Conservation (phyloP, 2,888 invertebrate species). For the Archips crataeganus region DNA sequence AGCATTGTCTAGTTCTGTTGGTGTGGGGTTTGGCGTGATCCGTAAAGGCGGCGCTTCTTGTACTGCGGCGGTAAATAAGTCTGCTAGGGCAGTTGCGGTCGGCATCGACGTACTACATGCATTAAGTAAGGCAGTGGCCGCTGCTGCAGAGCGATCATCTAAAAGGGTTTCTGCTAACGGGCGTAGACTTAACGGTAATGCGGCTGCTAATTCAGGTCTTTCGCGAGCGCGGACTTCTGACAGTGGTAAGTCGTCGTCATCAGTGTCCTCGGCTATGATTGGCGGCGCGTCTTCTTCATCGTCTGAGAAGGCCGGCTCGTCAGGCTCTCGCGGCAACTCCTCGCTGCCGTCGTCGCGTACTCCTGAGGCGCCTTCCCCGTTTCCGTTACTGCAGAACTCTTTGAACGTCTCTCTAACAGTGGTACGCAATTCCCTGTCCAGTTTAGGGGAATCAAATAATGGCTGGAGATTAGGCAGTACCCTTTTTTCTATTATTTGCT, state of each 20-base stretch:
- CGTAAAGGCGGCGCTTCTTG: conserved; percentile 83
- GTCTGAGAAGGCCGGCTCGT: conserved; percentile 93
- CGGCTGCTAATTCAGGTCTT: conserved; percentile 85
- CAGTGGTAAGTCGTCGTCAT: conserved; percentile 91
- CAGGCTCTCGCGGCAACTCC: conserved; percentile 79
- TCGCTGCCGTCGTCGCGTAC: conserved; percentile 76
- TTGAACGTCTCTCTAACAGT: conserved; percentile 96
- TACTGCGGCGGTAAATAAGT: conserved; percentile 76
- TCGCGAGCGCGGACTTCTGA: conserved; percentile 91
- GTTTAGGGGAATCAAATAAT: conserved; percentile 94
- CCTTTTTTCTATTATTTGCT: conserved; percentile 95
- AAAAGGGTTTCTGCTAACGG: conserved; percentile 78
- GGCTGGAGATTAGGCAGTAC: conserved; percentile 95
- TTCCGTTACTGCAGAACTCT: conserved; percentile 91
- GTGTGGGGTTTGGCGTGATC: conserved; percentile 79
- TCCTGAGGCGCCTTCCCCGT: conserved; percentile 82
- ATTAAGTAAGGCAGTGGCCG: conserved; percentile 72
- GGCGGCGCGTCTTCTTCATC: conserved; percentile 91
- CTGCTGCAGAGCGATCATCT: conserved; percentile 73
- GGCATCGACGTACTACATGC: conserved; percentile 74
- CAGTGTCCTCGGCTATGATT: conserved; percentile 86
- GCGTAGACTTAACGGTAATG: conserved; percentile 74
- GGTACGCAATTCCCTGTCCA: conserved; percentile 93
- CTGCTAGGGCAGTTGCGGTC: conserved; percentile 74
- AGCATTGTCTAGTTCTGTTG: conserved; percentile 87